Conservation (phyloP, 2,888 invertebrate species). For the Xylophagus ater region DNA sequence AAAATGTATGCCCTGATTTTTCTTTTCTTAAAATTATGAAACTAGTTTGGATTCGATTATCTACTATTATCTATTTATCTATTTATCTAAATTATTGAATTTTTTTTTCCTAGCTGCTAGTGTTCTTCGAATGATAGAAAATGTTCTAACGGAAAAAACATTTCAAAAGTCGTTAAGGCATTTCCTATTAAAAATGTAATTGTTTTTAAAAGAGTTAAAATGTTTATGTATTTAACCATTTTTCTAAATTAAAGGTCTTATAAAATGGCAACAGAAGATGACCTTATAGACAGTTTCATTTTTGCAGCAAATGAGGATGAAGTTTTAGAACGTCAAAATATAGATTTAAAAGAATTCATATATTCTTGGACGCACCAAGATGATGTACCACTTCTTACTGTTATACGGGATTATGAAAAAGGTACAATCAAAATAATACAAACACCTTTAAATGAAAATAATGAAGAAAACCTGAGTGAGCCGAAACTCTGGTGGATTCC, state of each 20-base stretch:
- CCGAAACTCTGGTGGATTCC: constrained; percentile 31
- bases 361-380: constrained; percentile 9
- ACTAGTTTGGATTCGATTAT: too few relatives aligned
- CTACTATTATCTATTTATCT: too few relatives aligned
- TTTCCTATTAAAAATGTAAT: constrained; percentile 6
- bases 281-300: constrained; percentile 6
- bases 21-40: too few relatives aligned
- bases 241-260: constrained; percentile 3
- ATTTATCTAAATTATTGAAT: too few relatives aligned
- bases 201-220: too few relatives aligned
- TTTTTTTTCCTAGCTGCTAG: constrained; percentile 41
- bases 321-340: not conserved
- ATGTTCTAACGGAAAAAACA: constrained; percentile 58
- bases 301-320: constrained; percentile 25
- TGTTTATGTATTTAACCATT: not conserved
- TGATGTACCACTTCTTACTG: constrained; percentile 4
- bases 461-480: not conserved
- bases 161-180: constrained; percentile 32
- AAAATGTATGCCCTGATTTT: constrained; percentile 3
- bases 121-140: constrained; percentile 67
- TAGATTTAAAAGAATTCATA: not conserved
- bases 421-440: constrained; percentile 6
- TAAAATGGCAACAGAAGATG: constrained; percentile 3
- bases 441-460: constrained; percentile 4
- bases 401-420: constrained; percentile 2